These are phyloP conservation scores for Loris lydekkerianus DNA, from an alignment of 2,797 vertebrate species.

Conservation along the genomic window DNA sequence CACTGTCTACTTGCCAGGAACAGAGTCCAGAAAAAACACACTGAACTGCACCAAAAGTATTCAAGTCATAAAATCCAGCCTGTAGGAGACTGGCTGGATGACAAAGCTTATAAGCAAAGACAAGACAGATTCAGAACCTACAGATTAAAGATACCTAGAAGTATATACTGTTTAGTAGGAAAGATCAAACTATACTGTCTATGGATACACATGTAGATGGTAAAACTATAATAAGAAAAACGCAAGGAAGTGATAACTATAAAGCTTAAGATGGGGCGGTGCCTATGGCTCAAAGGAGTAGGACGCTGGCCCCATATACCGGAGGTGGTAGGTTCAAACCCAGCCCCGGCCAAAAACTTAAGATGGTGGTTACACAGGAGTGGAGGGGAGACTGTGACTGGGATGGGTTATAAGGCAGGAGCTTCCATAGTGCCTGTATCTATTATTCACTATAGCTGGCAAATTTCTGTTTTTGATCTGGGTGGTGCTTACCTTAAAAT, in stretches of 20 bases:
- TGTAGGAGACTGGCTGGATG: background rate
- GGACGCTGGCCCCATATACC: too few species aligned
- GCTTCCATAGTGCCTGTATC: background rate
- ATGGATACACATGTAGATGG: background rate
- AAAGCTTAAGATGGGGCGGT: background rate
- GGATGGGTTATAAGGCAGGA: background rate
- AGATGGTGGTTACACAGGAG: background rate
- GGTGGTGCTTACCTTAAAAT: background rate
- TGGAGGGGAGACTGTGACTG: background rate
- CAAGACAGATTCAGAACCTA: background rate
- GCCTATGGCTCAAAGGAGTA: too few species aligned
- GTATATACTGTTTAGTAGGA: background rate
- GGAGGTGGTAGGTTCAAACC: too few species aligned
- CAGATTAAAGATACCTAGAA: constrained; percentile 4
- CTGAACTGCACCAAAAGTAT: background rate
- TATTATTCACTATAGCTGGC: background rate
- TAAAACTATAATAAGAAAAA: constrained; percentile 41
- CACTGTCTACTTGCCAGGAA: background rate
- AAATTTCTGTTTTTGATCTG: background rate
- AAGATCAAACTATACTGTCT: background rate
- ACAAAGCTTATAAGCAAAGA: background rate
- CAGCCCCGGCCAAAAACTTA: background rate
- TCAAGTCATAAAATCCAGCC: constrained; percentile 21
- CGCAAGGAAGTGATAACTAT: background rate
- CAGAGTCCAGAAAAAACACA: background rate